Evolutionary conservation across 2,113 vertebrate genomes (phyloP).

Genomic region (Marmota flaviventris): DNA sequence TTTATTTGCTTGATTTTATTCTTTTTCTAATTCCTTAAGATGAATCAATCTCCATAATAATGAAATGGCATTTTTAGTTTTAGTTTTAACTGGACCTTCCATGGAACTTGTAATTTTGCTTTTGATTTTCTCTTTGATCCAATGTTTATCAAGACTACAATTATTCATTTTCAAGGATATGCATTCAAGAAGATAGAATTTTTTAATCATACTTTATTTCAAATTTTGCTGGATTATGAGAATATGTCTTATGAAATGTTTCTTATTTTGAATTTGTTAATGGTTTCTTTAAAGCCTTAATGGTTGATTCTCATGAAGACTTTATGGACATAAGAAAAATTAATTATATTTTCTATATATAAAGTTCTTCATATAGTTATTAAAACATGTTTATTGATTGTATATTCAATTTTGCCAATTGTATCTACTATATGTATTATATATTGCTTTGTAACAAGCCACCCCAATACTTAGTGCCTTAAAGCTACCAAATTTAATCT

Average conservation of each 20-base stretch:
- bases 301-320: background rate
- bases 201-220: slow-evolving; percentile 48
- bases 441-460: slow-evolving; percentile 21
- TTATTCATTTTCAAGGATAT: slow-evolving; percentile 54
- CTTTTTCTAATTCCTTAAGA: slow-evolving; percentile 28
- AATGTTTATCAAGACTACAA: slow-evolving; percentile 8
- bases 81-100: slow-evolving; percentile 38
- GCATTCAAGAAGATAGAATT: slow-evolving; percentile 46
- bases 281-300: slow-evolving; percentile 41
- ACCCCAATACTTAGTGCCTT: background rate
- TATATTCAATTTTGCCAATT: slow-evolving; percentile 35
- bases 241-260: slow-evolving; percentile 40
- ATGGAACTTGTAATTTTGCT: slow-evolving; percentile 36
- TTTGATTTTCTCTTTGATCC: slow-evolving; percentile 54
- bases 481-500: slow-evolving; percentile 3
- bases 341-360: slow-evolving; percentile 50
- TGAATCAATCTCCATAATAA: slow-evolving; percentile 44
- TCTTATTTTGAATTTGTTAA: slow-evolving; percentile 58
- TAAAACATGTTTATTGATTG: slow-evolving; percentile 43
- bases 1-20: slow-evolving; percentile 49
- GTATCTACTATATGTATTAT: background rate
- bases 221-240: slow-evolving; percentile 34
- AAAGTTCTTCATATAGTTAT: background rate
- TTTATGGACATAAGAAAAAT: slow-evolving; percentile 42
- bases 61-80: slow-evolving; percentile 23